Conservation (phyloP, 2,888 invertebrate genomes). For the Caenorhabditis sp. region DNA sequence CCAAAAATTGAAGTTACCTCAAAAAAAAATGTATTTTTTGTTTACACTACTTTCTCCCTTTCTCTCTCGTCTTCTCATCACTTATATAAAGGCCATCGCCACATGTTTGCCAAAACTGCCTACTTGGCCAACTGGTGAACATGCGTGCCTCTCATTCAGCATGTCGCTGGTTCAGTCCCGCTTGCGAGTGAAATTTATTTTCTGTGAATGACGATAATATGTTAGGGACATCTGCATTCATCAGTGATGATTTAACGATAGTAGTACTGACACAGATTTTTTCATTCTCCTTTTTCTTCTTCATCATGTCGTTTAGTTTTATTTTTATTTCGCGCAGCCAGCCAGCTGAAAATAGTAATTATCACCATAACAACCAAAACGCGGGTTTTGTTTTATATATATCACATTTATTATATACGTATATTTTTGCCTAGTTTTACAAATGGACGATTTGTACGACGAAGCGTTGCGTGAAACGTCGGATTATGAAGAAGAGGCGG, state of each 20-base stretch:
- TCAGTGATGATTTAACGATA: slow-evolving; percentile 57
- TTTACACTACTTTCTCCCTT: too few relatives aligned
- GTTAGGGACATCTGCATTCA: slow-evolving; percentile 57
- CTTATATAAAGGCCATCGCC: not conserved
- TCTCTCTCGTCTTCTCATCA: not conserved
- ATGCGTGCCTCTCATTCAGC: slow-evolving; percentile 4
- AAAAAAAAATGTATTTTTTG: too few relatives aligned
- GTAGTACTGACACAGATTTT: slow-evolving; percentile 55
- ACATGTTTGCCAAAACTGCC: not conserved
- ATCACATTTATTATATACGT: too few relatives aligned
- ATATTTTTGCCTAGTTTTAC: not conserved
- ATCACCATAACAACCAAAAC: slow-evolving; percentile 2
- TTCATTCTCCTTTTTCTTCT: too few relatives aligned
- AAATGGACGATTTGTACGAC: slow-evolving; percentile 8
- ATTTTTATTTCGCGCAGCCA: not conserved
- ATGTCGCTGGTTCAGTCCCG: slow-evolving; percentile 37
- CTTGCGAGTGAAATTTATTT: not conserved
- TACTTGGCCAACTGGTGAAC: slow-evolving; percentile 4
- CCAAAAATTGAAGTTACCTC: not conserved
- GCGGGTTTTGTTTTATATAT: not conserved
- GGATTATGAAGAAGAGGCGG: not conserved
- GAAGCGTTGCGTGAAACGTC: not conserved
- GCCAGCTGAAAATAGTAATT: not conserved
- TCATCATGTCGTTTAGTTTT: not conserved
- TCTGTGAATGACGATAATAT: slow-evolving; percentile 52